Evolutionary conservation across 1,140 invertebrate species (phyloP), one percentile per base, ranked within the genome.

Genomic region (Chrysomallon squamiferum): DNA sequence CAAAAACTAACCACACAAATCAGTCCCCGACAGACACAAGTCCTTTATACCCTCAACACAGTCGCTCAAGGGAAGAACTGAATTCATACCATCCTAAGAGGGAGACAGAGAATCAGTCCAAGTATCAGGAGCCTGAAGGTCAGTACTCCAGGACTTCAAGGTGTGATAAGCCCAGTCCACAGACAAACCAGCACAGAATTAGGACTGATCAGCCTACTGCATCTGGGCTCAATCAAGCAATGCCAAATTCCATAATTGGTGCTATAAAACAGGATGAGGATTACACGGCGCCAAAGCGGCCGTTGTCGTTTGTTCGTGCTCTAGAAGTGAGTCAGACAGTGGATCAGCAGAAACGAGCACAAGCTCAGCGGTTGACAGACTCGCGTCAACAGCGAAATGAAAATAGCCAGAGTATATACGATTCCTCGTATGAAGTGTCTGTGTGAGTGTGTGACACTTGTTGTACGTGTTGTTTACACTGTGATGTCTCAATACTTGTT

Each of bases 391-490:
- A 66, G 63, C 74, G 92, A 90, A n/a, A 91, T 90, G 78, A 79
- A 29, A 93, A 95, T 81, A 90, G 93, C 68, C 91, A 91, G 69
- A 95, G 92, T 86, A 91, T 95, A 63, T 96, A 96, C 84, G 95
- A 96, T 85, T 95, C 95, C 91, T 95, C 95, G 87, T 96, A 96
- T 86, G 95, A 97, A 86, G 96, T 96, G 86, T 95, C 94, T 62
- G 94, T 96, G 45, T 77, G 61, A 73, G 33, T 27, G 35, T 38
- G 35, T 38, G 35, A 15, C 15, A 38, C 35, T 7, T 15, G 15
- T 38, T 38, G 35, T 38, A 5, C n/a, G n/a, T 38, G 35, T 38
- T 38, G 35, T 7, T 7, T 7, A 7, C 35, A 38, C 35, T 38
- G 35, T 38, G 35, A 38, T 38, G 35, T 38, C 35, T 38, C 35